Evolutionary conservation across 2,113 vertebrate genomes (phyloP).

Genomic region (Rana temporaria): DNA sequence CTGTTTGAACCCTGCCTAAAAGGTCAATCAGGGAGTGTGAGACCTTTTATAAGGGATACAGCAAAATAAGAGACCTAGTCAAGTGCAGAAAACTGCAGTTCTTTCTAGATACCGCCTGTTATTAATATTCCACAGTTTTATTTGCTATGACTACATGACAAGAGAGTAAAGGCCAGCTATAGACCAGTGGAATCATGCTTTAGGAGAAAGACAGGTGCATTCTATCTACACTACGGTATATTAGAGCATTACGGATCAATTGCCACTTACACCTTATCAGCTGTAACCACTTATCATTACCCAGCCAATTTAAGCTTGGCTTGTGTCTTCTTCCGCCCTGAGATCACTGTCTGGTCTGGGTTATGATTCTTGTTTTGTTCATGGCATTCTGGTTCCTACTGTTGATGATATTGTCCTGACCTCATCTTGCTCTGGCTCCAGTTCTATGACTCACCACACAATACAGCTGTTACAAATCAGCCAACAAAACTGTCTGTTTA

Average conservation of each 20-base stretch:
- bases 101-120: too few relatives aligned
- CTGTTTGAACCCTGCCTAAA: too few relatives aligned
- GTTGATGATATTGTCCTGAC: conserved; percentile 14
- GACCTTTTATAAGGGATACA: too few relatives aligned
- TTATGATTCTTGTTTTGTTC: background rate
- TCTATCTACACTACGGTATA: background rate
- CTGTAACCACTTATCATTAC: background rate
- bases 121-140: too few relatives aligned
- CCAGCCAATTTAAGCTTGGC: background rate
- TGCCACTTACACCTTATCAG: background rate
- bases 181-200: too few relatives aligned
- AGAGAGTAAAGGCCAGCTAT: too few relatives aligned
- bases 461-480: background rate
- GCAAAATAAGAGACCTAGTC: too few relatives aligned
- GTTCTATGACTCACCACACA: background rate
- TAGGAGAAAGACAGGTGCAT: too few relatives aligned
- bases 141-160: too few relatives aligned
- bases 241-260: too few relatives aligned
- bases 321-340: background rate
- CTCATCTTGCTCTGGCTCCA: background rate
- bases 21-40: too few relatives aligned
- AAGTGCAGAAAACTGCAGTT: too few relatives aligned
- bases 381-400: conserved; percentile 1
- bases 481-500: background rate
- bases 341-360: conserved; percentile 7